These are phyloP conservation scores for Rhagophthalmus giganteus DNA, from an alignment of 2,888 invertebrate species.

Conservation along the genomic window DNA sequence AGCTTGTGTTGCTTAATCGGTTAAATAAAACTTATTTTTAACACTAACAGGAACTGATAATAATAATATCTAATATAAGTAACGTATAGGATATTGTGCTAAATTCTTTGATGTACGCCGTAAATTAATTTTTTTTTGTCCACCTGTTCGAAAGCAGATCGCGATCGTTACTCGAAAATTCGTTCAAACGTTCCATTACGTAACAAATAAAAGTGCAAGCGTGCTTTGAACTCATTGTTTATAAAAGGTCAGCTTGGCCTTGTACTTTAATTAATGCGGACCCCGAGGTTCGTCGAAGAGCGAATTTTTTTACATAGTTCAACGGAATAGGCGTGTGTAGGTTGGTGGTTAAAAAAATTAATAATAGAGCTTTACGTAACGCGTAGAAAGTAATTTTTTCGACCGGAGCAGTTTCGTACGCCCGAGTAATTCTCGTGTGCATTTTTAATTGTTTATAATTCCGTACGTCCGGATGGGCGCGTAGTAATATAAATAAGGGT, in stretches of 20 bases:
- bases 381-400: too few species aligned
- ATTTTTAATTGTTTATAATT: constrained; percentile 33
- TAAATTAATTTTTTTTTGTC: background rate
- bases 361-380: too few species aligned
- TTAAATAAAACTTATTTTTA: too few species aligned
- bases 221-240: constrained; percentile 11
- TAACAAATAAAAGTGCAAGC: background rate
- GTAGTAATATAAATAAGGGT: constrained; percentile 40
- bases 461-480: constrained; percentile 33
- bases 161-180: background rate
- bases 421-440: constrained; percentile 20
- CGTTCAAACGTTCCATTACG: background rate
- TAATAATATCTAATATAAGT: too few species aligned
- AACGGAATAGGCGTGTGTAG: too few species aligned
- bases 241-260: constrained; percentile 16
- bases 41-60: too few species aligned
- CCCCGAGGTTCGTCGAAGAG: constrained; percentile 9
- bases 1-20: too few species aligned
- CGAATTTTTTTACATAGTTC: constrained; percentile 9
- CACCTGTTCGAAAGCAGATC: background rate
- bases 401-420: too few species aligned
- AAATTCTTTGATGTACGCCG: too few species aligned
- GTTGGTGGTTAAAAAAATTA: too few species aligned
- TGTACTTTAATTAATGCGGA: constrained; percentile 13
- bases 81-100: too few species aligned